Conservation (phyloP, 2,113 vertebrate genomes). For the Manacus vitellinus region DNA sequence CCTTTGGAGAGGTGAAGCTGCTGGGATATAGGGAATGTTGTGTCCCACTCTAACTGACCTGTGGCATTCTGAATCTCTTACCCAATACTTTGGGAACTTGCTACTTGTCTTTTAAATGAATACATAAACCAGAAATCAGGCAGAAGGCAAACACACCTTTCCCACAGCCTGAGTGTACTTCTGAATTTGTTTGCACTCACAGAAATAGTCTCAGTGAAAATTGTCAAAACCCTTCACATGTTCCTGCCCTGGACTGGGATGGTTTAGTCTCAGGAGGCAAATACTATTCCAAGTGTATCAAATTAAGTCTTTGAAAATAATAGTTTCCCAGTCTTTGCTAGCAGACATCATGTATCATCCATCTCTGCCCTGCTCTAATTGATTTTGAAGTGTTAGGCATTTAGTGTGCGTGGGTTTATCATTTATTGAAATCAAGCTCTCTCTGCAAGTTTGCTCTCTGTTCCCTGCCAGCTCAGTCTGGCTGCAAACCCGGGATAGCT, state of each 20-base stretch:
- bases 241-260: not conserved
- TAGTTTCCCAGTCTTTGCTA: not conserved
- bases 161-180: not conserved
- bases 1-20: not conserved
- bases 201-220: not conserved
- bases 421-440: conserved; percentile 62
- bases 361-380: conserved; percentile 60
- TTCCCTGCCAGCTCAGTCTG: conserved; percentile 59
- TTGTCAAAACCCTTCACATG: not conserved
- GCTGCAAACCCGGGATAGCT: conserved; percentile 58
- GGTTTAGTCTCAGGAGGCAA: not conserved
- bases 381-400: conserved; percentile 64
- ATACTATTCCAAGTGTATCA: not conserved
- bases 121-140: not conserved
- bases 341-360: not conserved
- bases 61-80: not conserved
- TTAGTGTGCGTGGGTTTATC: conserved; percentile 54
- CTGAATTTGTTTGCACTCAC: not conserved
- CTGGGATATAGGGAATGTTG: not conserved
- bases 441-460: conserved; percentile 68
- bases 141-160: not conserved
- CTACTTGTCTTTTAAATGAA: not conserved
- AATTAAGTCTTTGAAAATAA: not conserved
- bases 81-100: not conserved
- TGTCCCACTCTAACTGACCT: not conserved